A percentile compares a stretch with the other conserved stretches of the same genome.
Conservation (phyloP, 2,888 invertebrate species). For the Cancer borealis region DNA sequence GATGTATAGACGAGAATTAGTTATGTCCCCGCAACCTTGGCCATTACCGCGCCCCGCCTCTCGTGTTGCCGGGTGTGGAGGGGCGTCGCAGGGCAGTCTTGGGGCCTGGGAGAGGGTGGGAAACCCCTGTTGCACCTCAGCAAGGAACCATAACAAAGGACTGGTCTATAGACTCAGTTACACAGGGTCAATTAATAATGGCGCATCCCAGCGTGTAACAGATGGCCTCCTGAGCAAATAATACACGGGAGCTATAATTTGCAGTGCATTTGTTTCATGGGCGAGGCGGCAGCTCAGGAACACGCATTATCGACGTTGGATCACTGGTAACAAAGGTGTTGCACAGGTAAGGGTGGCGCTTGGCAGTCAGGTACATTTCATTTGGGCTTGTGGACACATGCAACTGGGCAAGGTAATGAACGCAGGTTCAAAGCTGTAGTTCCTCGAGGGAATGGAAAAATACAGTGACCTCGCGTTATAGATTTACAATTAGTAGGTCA, state of each 20-base stretch:
- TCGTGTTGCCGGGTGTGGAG: constrained; percentile 30
- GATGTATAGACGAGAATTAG: constrained; percentile 61
- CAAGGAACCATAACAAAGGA: not conserved
- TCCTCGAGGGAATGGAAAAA: not conserved
- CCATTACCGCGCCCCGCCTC: constrained; percentile 50
- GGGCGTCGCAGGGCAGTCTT: constrained; percentile 7
- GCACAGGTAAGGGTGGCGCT: not conserved
- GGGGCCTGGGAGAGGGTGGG: not conserved
- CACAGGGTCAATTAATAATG: constrained; percentile 31
- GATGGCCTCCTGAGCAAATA: constrained; percentile 27
- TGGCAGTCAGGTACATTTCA: not conserved
- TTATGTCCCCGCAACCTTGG: constrained; percentile 51
- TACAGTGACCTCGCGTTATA: too few relatives aligned
- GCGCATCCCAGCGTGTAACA: constrained; percentile 5
- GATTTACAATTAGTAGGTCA: too few relatives aligned
- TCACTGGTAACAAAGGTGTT: not conserved
- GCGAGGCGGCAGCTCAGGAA: not conserved
- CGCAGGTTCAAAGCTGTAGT: too few relatives aligned
- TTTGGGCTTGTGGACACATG: not conserved
- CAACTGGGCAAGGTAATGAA: not conserved
- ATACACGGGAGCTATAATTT: constrained; percentile 29
- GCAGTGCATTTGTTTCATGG: constrained; percentile 4
- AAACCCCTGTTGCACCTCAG: not conserved
- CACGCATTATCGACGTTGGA: not conserved
- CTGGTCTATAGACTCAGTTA: constrained; percentile 12